Conservation (phyloP, 2,888 invertebrate species). For the Archips crataeganus region DNA sequence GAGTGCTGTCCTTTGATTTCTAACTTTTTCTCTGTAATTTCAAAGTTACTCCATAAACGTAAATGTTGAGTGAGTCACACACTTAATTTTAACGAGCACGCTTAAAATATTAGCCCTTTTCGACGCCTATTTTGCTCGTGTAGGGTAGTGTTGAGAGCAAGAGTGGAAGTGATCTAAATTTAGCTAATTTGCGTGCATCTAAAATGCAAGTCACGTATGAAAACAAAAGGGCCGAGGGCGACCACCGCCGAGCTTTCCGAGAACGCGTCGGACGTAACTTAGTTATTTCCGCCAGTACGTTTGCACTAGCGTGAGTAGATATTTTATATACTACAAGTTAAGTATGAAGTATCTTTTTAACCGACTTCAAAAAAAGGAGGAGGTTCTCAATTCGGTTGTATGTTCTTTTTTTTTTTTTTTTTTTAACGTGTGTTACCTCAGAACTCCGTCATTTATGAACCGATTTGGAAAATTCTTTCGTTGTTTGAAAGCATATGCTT, state of each 20-base stretch:
- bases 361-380: too few species aligned
- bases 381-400: too few species aligned
- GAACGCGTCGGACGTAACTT: conserved; percentile 60
- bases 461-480: too few species aligned
- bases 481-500: too few species aligned
- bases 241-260: conserved; percentile 71
- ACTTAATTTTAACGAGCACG: neutral
- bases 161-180: conserved; percentile 67
- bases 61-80: conserved; percentile 7
- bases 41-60: neutral
- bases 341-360: too few species aligned
- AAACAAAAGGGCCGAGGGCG: conserved; percentile 74
- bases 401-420: too few species aligned
- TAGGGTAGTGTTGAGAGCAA: conserved; percentile 49
- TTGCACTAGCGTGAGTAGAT: neutral
- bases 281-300: conserved; percentile 43
- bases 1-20: neutral
- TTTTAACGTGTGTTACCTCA: too few species aligned
- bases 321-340: neutral
- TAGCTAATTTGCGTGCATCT: conserved; percentile 77
- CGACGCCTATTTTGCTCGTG: conserved; percentile 30
- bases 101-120: neutral
- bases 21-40: too few species aligned
- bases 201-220: conserved; percentile 77
- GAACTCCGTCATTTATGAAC: too few species aligned